A percentile compares a stretch with the other conserved stretches of the same genome.
Conservation (phyloP, 2,888 invertebrate genomes). For the Diaperis boleti region DNA sequence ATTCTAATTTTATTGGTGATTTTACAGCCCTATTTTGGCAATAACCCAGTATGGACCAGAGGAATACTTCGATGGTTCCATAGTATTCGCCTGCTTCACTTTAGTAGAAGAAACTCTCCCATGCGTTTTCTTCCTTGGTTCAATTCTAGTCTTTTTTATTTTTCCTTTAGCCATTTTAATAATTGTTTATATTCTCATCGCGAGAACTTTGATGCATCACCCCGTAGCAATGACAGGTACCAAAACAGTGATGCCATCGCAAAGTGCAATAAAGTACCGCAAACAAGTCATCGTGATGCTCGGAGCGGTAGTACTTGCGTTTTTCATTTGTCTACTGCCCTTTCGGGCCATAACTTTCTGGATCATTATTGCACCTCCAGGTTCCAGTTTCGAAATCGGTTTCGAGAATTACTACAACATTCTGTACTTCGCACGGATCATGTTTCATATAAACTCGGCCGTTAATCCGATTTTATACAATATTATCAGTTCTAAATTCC, state of each 20-base stretch:
- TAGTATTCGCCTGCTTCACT: slow-evolving; percentile 85
- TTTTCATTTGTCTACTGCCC: slow-evolving; percentile 91
- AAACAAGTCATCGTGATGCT: slow-evolving; percentile 90
- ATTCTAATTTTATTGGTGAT: slow-evolving; percentile 34
- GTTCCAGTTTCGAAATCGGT: slow-evolving; percentile 74
- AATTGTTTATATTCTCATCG: slow-evolving; percentile 86
- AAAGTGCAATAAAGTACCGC: slow-evolving; percentile 77
- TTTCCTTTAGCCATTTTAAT: slow-evolving; percentile 85
- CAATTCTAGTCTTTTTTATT: slow-evolving; percentile 87
- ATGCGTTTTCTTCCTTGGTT: slow-evolving; percentile 82
- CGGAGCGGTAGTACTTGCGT: slow-evolving; percentile 89
- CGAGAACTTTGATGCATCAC: slow-evolving; percentile 83
- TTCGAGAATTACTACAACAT: slow-evolving; percentile 86
- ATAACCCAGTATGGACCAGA: slow-evolving; percentile 83
- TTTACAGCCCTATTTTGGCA: slow-evolving; percentile 84
- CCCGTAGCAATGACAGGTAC: slow-evolving; percentile 76
- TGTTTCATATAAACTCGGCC: slow-evolving; percentile 91
- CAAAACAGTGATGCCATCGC: slow-evolving; percentile 67
- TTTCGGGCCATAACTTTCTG: slow-evolving; percentile 90
- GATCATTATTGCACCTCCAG: slow-evolving; percentile 83
- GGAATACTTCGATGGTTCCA: slow-evolving; percentile 78
- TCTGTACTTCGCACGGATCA: slow-evolving; percentile 86
- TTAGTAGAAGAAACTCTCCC: slow-evolving; percentile 83
- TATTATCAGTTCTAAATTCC: slow-evolving; percentile 91
- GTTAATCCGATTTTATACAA: slow-evolving; percentile 93